A percentile compares a stretch with the other conserved stretches of the same genome.
Evolutionary conservation across 2,888 invertebrate species (phyloP).

Genomic region (Strigamia crassipes): DNA sequence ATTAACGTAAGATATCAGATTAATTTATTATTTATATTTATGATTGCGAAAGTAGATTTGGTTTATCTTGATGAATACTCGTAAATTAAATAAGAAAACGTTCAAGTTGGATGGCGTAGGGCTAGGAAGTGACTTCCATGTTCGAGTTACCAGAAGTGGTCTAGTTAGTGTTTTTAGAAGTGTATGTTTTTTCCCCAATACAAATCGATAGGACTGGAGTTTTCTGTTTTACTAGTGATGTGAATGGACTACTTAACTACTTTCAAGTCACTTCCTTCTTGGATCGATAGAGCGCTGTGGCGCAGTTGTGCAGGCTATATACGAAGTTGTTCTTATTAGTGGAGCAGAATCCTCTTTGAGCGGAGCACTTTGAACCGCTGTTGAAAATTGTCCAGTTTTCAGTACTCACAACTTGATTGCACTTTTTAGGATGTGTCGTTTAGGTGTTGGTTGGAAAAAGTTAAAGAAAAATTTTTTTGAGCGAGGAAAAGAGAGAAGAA

Average conservation of each 20-base stretch:
- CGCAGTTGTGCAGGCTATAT: constrained; percentile 32
- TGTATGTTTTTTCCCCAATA: neutral
- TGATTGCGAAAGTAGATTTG: neutral
- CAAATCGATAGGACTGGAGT: neutral
- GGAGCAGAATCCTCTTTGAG: constrained; percentile 38
- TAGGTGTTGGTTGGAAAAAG: constrained; percentile 6
- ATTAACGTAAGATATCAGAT: neutral
- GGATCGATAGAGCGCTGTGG: constrained; percentile 36
- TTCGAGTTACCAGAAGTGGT: no score
- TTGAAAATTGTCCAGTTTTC: constrained; percentile 37
- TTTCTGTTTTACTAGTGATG: constrained; percentile 23
- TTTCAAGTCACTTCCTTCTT: constrained; percentile 35
- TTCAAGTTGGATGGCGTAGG: no score
- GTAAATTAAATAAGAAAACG: no score
- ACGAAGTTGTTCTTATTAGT: constrained; percentile 30
- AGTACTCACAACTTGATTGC: constrained; percentile 18
- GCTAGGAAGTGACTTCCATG: no score
- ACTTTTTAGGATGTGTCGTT: constrained; percentile 37
- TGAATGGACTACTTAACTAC: constrained; percentile 42
- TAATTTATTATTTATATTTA: neutral
- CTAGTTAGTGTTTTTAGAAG: neutral
- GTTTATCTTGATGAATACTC: neutral
- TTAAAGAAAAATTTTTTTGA: neutral
- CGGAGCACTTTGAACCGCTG: constrained; percentile 34
- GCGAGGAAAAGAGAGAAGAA: neutral